Evolutionary conservation across 2,888 invertebrate genomes (phyloP).

Genomic region (Lycophotia porphyrea): DNA sequence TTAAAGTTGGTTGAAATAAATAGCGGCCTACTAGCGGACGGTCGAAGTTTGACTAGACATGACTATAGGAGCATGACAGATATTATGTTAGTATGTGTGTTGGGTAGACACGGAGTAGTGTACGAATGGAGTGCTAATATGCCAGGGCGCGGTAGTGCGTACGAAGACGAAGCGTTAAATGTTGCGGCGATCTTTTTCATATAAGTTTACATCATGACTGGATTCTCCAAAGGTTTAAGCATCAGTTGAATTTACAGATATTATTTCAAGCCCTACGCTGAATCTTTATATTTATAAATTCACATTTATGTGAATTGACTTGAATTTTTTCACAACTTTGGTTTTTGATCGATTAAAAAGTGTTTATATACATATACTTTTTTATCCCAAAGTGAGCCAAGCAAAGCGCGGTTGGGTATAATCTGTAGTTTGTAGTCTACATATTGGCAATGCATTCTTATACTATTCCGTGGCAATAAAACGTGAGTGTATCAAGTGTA

Average conservation of each 20-base stretch:
- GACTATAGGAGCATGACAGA: constrained; percentile 45
- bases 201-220: neutral
- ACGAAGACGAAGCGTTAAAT: neutral
- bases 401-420: neutral
- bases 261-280: neutral
- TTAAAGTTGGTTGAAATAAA: constrained; percentile 37
- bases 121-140: constrained; percentile 33
- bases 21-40: constrained; percentile 54
- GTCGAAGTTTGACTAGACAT: constrained; percentile 41
- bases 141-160: neutral
- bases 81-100: constrained; percentile 25
- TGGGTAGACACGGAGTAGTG: constrained; percentile 33
- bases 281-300: neutral
- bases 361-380: neutral
- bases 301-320: neutral
- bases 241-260: neutral
- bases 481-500: constrained; percentile 14
- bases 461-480: constrained; percentile 8
- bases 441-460: constrained; percentile 19
- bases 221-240: neutral
- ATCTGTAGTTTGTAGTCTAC: neutral
- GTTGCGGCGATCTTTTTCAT: neutral
- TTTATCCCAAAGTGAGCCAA: neutral
- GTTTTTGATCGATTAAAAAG: neutral
- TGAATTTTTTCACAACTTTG: neutral